Percentiles rank a stretch among this genome's conserved stretches.
These are phyloP conservation scores for Meda fulgida DNA, from an alignment of 2,797 vertebrate species.

Conservation along the genomic window DNA sequence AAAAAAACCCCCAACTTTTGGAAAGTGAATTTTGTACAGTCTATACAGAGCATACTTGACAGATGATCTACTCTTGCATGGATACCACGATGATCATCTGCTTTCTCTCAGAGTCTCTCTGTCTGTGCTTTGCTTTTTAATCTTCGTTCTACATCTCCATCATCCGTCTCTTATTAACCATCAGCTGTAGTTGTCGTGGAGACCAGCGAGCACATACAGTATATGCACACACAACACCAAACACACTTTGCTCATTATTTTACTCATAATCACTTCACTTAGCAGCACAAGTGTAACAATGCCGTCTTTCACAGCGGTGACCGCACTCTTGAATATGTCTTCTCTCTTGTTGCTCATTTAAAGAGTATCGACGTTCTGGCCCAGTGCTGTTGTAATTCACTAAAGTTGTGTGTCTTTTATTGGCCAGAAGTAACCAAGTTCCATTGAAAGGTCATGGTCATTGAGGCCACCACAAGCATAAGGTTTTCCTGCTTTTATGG, in stretches of 20 bases:
- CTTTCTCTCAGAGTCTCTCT: background rate
- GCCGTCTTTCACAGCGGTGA: constrained; percentile 10
- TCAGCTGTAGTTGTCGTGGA: background rate
- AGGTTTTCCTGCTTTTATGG: constrained; percentile 7
- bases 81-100: background rate
- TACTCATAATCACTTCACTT: constrained; percentile 29
- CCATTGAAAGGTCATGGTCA: constrained; percentile 6
- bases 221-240: background rate
- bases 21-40: background rate
- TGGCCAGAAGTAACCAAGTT: constrained; percentile 31
- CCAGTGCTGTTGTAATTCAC: background rate
- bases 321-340: constrained; percentile 19
- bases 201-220: background rate
- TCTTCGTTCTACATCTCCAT: background rate
- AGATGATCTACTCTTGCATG: too few species aligned
- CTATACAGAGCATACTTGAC: background rate
- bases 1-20: background rate
- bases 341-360: constrained; percentile 19
- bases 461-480: constrained; percentile 32
- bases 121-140: background rate
- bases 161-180: background rate
- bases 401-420: constrained; percentile 8
- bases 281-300: constrained; percentile 19
- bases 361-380: constrained; percentile 2
- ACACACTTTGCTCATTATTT: constrained; percentile 9